Conservation (phyloP, 2,113 vertebrate genomes). For the Porphyrio hochstetteri region DNA sequence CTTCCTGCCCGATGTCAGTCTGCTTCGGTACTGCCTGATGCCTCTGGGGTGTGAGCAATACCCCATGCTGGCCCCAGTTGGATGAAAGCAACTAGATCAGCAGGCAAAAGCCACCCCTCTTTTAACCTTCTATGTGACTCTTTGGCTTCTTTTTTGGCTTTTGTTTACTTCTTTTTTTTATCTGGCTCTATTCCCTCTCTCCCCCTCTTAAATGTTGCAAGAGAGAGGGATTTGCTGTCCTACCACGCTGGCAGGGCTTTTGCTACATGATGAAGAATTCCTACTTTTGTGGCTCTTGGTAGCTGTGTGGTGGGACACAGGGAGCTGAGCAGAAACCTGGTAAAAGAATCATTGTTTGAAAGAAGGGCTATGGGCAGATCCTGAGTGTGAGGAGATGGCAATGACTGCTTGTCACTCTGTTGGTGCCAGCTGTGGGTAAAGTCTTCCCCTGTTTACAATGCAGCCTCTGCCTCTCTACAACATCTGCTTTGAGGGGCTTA, state of each 20-base stretch:
- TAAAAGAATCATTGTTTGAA: neutral
- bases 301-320: neutral
- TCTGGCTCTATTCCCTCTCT: neutral
- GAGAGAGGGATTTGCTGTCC: neutral
- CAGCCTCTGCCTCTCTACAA: neutral
- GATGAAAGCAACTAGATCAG: conserved; percentile 16
- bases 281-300: neutral
- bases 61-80: neutral
- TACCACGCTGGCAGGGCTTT: neutral
- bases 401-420: neutral
- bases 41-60: neutral
- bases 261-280: neutral
- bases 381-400: neutral
- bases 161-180: neutral
- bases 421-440: neutral
- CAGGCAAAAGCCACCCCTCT: neutral
- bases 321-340: neutral
- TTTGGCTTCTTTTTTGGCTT: neutral
- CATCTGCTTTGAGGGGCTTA: neutral
- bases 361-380: neutral
- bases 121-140: neutral
- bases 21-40: conserved; percentile 14
- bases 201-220: neutral
- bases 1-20: neutral
- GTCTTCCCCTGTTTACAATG: neutral